Evolutionary conservation across 2,113 vertebrate genomes (phyloP).

Genomic region (Phalacrocorax carbo): DNA sequence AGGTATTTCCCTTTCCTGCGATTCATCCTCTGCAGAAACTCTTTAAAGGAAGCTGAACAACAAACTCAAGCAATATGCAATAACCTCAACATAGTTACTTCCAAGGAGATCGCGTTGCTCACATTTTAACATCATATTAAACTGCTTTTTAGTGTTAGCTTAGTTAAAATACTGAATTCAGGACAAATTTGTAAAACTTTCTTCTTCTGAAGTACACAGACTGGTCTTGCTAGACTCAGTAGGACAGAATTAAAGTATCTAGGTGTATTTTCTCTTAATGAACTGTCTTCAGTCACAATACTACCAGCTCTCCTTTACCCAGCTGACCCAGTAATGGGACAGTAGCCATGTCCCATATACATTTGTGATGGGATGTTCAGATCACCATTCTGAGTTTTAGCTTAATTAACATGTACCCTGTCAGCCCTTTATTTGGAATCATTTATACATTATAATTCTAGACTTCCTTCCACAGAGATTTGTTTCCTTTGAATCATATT

Average conservation of each 20-base stretch:
- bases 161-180: background rate
- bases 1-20: background rate
- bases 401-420: background rate
- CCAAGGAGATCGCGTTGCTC: background rate
- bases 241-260: background rate
- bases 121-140: background rate
- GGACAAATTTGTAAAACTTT: background rate
- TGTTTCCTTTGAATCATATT: background rate
- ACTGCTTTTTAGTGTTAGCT: background rate
- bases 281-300: background rate
- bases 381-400: background rate
- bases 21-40: background rate
- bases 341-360: background rate
- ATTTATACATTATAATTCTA: background rate
- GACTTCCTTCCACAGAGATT: background rate
- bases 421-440: background rate
- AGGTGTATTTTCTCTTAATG: background rate
- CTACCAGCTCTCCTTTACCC: background rate
- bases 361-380: background rate
- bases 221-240: background rate
- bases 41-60: background rate
- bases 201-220: background rate
- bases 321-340: background rate
- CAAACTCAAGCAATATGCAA: background rate
- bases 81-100: background rate